phyloP scores from a whole-genome alignment of 23 tunicate species.

The Botrylloides violaceus region DNA sequence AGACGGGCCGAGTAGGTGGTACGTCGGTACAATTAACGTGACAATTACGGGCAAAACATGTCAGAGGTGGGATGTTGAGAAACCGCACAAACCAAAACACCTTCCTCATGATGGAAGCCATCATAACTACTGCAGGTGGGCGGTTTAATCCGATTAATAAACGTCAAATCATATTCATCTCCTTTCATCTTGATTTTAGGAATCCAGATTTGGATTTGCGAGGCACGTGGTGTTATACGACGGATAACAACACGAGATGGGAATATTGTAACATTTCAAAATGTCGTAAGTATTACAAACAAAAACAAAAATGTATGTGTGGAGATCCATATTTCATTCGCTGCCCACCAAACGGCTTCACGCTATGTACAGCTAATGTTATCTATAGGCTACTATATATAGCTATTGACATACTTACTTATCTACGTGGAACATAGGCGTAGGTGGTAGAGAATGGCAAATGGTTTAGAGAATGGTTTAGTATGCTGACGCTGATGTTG shows the following conservation, averaged over 20 bases:
- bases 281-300: constrained; percentile 86
- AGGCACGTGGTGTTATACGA: constrained; percentile 96
- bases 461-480: no score
- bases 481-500: no score
- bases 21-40: constrained; percentile 44
- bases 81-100: constrained; percentile 63
- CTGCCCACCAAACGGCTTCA: no score
- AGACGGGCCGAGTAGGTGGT: constrained; percentile 54
- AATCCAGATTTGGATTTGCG: constrained; percentile 72
- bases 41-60: constrained; percentile 53
- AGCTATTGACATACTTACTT: no score
- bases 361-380: no score
- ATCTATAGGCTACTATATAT: no score
- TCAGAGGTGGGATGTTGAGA: constrained; percentile 68
- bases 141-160: no score
- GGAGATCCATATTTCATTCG: no score
- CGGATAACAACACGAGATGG: constrained; percentile 44
- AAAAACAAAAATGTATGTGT: no score
- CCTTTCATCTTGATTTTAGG: constrained; percentile 24
- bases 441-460: no score
- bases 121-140: constrained; percentile 75
- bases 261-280: constrained; percentile 70
- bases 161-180: no score
- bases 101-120: constrained; percentile 51
- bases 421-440: no score